Evolutionary conservation across 1,140 invertebrate species (phyloP), one percentile per base, ranked within the genome.

Genomic region (Zaprionus gabonicus): DNA sequence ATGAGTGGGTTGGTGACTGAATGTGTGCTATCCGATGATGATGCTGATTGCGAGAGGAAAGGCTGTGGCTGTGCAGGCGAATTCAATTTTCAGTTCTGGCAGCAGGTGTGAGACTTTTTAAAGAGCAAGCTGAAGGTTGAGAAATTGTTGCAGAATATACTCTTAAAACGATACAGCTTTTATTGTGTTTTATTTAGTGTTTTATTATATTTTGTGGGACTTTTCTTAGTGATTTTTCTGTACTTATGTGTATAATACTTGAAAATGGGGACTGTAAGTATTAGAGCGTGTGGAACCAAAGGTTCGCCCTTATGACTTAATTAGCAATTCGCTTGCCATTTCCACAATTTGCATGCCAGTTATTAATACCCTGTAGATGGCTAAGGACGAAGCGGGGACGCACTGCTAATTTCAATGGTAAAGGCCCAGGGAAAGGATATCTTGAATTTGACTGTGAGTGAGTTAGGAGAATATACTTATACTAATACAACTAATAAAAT

Each of bases 241-340:
- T 10, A 34, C 31, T 34, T 34, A 17, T 31, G 28, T 31, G 7
- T 28, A 28, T 28, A 28, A 28, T 2, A 9, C 7, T 28, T 56
- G 13, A 46, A 17, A 57, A 31, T 70, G 58, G 12, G 63, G n/a
- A 13, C 13, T 41, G 53, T 0, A 34, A 10, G 31, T 10, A 34
- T 9, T n/a, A 7, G 6, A 17, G 6, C 5, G 6, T 7, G 41
- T 44, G 41, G 41, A 17, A 17, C n/a, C n/a, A 9, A 9, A 38
- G 23, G 15, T 53, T 38, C 51, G 68, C 73, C 73, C 73, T 71
- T 76, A 71, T 76, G 60, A 38, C 73, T 76, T 76, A 76, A 76
- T 76, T 71, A 76, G 73, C 44, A 31, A 41, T 64, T 71, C 34
- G 13, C 17, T 70, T 70, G 57, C 15, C 44, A 70, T 70, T 70